phyloP scores from a whole-genome alignment of 2,888 invertebrate genomes.

The Sinotaia quadrata region DNA sequence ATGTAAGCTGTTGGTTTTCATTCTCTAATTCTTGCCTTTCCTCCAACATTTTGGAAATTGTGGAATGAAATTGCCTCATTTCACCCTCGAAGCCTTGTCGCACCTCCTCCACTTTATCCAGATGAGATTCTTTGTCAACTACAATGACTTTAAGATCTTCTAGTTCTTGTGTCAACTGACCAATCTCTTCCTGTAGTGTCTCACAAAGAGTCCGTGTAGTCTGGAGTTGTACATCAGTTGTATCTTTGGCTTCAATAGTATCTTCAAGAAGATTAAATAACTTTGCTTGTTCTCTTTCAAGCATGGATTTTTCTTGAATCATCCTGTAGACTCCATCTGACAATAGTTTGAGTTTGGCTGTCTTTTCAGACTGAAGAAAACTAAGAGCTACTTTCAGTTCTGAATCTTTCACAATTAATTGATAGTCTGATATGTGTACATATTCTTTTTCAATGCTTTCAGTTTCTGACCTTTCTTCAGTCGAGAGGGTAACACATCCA shows the following conservation, averaged over 20 bases:
- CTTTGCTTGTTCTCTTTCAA: constrained; percentile 33
- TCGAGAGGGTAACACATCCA: neutral
- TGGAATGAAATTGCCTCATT: constrained; percentile 28
- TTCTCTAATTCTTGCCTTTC: constrained; percentile 23
- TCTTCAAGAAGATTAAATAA: constrained; percentile 33
- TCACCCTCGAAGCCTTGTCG: constrained; percentile 29
- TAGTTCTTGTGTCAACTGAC: constrained; percentile 28
- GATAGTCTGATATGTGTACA: neutral
- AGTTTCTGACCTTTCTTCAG: neutral
- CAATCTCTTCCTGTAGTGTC: constrained; percentile 33
- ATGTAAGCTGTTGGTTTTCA: constrained; percentile 29
- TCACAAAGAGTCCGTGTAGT: constrained; percentile 24
- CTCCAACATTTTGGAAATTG: constrained; percentile 22
- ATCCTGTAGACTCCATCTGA: constrained; percentile 20
- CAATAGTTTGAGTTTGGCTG: neutral
- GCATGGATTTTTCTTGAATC: constrained; percentile 30
- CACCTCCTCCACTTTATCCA: constrained; percentile 28
- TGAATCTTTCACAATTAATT: neutral
- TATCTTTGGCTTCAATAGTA: constrained; percentile 23
- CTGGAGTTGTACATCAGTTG: constrained; percentile 27
- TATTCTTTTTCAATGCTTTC: neutral
- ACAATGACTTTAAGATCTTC: constrained; percentile 22
- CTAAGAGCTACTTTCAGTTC: constrained; percentile 5
- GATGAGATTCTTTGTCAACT: constrained; percentile 29
- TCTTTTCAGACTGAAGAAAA: constrained; percentile 9